A percentile compares a stretch with the other conserved stretches of the same genome.
These are phyloP conservation scores for Ophonus ardosiacus DNA, from an alignment of 2,888 invertebrate genomes.

Conservation along the genomic window DNA sequence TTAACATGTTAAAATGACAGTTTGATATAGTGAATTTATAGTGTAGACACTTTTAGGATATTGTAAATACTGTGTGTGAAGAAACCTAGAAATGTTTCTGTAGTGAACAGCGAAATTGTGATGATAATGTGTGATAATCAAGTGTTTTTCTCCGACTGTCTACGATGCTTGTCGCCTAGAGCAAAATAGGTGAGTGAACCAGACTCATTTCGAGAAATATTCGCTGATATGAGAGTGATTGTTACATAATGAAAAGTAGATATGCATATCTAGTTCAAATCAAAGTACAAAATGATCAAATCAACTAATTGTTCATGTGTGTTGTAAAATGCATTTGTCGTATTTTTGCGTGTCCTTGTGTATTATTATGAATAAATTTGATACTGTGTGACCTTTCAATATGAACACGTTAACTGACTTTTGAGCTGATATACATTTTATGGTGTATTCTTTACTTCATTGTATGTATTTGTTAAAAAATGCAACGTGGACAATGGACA, in stretches of 20 bases:
- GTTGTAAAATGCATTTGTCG: conserved; percentile 37
- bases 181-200: conserved; percentile 49
- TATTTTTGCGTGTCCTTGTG: conserved; percentile 32
- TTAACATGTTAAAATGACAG: conserved; percentile 37
- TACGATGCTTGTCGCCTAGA: conserved; percentile 31
- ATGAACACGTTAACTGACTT: conserved; percentile 17
- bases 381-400: conserved; percentile 45
- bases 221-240: neutral
- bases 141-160: conserved; percentile 25
- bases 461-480: too few species aligned
- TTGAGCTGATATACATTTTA: conserved; percentile 5
- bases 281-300: neutral
- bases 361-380: conserved; percentile 46
- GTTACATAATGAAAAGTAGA: conserved; percentile 9
- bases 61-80: conserved; percentile 2
- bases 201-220: neutral
- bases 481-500: neutral
- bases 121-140: conserved; percentile 55
- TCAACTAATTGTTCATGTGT: neutral
- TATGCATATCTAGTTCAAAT: neutral
- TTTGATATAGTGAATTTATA: conserved; percentile 17
- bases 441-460: neutral
- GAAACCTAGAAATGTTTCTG: conserved; percentile 2
- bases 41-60: neutral
- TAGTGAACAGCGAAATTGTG: conserved; percentile 29